Evolutionary conservation across 1,140 invertebrate genomes (phyloP).

Genomic region (Centruroides sculpturatus): DNA sequence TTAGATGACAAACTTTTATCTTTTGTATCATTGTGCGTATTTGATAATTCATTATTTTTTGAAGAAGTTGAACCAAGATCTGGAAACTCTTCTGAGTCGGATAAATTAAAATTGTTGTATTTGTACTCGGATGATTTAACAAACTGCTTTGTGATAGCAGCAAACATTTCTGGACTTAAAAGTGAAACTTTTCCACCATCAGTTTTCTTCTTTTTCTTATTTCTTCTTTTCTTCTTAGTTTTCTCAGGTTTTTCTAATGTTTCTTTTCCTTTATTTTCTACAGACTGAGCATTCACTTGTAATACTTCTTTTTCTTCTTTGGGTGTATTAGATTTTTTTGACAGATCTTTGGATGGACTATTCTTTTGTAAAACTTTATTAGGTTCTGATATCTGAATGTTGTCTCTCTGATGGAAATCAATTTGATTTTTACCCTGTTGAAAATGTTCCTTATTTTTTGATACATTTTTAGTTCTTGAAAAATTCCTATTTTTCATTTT

Average conservation of each 20-base stretch:
- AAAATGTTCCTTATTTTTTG: too few species aligned
- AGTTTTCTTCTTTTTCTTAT: slow-evolving; percentile 1
- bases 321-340: not conserved
- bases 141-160: not conserved
- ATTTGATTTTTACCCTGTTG: too few species aligned
- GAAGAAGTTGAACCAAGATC: not conserved
- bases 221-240: slow-evolving; percentile 4
- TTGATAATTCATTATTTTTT: not conserved
- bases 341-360: not conserved
- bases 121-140: not conserved
- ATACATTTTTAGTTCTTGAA: too few species aligned
- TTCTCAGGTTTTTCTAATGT: not conserved
- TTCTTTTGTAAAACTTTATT: not conserved
- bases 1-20: not conserved
- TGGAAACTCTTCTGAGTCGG: slow-evolving; percentile 4
- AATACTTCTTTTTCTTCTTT: not conserved
- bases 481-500: too few species aligned
- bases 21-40: not conserved
- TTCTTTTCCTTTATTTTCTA: too few species aligned
- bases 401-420: too few species aligned
- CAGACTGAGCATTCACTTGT: not conserved
- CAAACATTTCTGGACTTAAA: slow-evolving; percentile 2
- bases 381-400: too few species aligned
- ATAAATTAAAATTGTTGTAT: slow-evolving; percentile 1
- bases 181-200: slow-evolving; percentile 1